Evolutionary conservation across 1,140 invertebrate genomes (phyloP).

Genomic region (Dufourea novaeangliae): DNA sequence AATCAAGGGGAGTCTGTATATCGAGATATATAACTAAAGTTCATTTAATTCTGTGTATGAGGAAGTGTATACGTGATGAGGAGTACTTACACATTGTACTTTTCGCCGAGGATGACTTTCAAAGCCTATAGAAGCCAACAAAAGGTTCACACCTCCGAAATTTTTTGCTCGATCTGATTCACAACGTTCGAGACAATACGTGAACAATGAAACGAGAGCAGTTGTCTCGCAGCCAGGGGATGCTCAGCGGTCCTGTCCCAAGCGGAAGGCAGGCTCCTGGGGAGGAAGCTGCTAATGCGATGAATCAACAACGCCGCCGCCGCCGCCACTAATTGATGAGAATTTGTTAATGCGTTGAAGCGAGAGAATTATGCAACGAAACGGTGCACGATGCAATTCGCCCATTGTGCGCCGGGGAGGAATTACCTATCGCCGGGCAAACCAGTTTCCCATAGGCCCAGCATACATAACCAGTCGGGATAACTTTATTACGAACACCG

Average conservation of each 20-base stretch:
- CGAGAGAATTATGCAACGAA: constrained; percentile 36
- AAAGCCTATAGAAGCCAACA: no score
- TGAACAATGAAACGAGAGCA: no score
- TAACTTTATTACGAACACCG: constrained; percentile 65
- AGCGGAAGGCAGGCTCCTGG: neutral
- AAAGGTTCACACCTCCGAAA: no score
- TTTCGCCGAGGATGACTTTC: no score
- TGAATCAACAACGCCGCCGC: constrained; percentile 23
- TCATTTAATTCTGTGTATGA: no score
- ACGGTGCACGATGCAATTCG: constrained; percentile 34
- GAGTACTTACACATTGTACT: no score
- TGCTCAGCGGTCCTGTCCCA: neutral
- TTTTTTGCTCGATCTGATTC: no score
- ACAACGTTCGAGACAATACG: no score
- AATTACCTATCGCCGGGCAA: constrained; percentile 19
- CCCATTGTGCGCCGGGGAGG: constrained; percentile 21
- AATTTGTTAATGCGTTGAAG: constrained; percentile 39
- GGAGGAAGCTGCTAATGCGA: constrained; percentile 28
- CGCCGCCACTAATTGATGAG: constrained; percentile 45
- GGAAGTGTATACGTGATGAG: no score
- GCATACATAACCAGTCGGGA: constrained; percentile 57
- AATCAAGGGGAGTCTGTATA: no score
- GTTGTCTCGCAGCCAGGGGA: no score
- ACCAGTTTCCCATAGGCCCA: constrained; percentile 44
- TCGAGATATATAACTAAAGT: no score